phyloP scores from a whole-genome alignment of 2,888 invertebrate species.

The Rutpela maculata region DNA sequence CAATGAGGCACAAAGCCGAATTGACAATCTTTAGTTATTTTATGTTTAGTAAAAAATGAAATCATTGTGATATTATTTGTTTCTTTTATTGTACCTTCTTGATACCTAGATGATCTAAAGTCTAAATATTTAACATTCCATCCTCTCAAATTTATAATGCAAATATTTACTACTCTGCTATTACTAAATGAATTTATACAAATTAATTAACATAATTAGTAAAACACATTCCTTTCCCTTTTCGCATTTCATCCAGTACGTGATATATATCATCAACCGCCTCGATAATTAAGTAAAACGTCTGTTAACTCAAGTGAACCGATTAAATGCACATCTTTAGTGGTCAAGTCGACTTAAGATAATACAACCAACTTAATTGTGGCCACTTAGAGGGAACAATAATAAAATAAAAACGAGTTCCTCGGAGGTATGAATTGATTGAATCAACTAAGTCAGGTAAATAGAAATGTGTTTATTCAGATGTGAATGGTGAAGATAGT shows the following conservation, averaged over 20 bases:
- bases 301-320: conserved; percentile 18
- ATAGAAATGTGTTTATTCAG: conserved; percentile 56
- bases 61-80: too few relatives aligned
- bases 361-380: conserved; percentile 23
- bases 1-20: too few relatives aligned
- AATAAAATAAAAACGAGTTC: conserved; percentile 49
- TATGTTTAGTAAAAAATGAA: too few relatives aligned
- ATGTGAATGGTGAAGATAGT: conserved; percentile 46
- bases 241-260: not conserved
- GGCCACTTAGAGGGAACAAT: conserved; percentile 21
- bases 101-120: too few relatives aligned
- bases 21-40: too few relatives aligned
- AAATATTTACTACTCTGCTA: not conserved
- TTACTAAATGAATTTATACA: not conserved
- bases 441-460: conserved; percentile 53
- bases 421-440: conserved; percentile 54
- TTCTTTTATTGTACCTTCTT: too few relatives aligned
- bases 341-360: conserved; percentile 22
- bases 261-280: not conserved
- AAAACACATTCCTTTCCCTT: not conserved
- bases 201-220: not conserved
- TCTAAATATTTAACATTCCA: too few relatives aligned
- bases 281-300: conserved; percentile 23
- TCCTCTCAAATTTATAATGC: not conserved
- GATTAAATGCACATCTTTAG: conserved; percentile 20